Evolutionary conservation across 1,140 invertebrate species (phyloP), one percentile per base, ranked within the genome.

Genomic region (Penaeus indicus): DNA sequence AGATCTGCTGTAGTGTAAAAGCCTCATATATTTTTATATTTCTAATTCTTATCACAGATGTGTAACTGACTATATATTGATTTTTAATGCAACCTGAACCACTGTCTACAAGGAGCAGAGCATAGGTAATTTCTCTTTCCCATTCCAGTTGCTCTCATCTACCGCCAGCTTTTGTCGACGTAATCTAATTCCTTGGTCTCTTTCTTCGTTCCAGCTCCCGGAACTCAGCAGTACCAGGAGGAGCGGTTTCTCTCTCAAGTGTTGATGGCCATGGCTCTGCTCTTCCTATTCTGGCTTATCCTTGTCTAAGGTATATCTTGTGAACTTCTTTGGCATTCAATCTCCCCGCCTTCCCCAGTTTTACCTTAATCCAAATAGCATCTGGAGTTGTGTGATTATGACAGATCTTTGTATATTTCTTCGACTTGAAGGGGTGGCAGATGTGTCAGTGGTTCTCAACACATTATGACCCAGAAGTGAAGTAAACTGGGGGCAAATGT

Each of bases 221-320:
- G 96, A 79, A 96, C 96, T 13, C 95, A 96, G n/a, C 97, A 98
- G 92, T 96, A 95, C 91, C 95, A 96, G 92, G 97, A 99, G 92
- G 97, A 99, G 92, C 96, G 97, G 92, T 97, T 97, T 92, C 93
- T 99, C 77, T 98, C 97, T 0, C 97, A 97, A 94, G 94, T 98
- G 91, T 99, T 99, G 94, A 94, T 99, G 38, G 98, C 96, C 95
- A 94, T 99, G 88, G 98, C 98, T 63, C 93, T 98, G 80, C 92
- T 98, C 84, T 98, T 98, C 93, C 96, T 99, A 91, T 94, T 96
- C 89, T 99, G 98, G 97, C 94, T 99, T 82, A 93, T 99, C 61
- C 95, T 98, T 92, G 97, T 97, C 91, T 99, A 96, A 86, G 78
- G 62, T 79, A 62, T 38, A 79, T 54, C 54, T 54, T 54, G 38